These are phyloP conservation scores for Laticauda colubrina DNA, from an alignment of 2,113 vertebrate genomes.

Conservation along the genomic window DNA sequence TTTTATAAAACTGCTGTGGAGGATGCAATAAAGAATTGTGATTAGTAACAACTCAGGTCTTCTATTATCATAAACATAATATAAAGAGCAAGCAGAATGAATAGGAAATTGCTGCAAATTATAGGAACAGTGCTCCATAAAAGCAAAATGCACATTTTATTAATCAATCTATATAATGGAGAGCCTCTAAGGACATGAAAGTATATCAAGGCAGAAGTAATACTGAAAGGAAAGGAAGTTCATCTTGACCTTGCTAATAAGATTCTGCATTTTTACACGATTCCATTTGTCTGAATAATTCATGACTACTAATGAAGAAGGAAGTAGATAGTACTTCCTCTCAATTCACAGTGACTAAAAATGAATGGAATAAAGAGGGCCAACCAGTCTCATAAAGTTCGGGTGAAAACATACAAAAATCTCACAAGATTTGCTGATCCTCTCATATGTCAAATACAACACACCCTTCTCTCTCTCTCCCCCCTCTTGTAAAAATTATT, in stretches of 20 bases:
- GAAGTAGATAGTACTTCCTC: slow-evolving; percentile 1
- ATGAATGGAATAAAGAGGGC: not conserved
- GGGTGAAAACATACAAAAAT: not conserved
- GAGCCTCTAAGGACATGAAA: not conserved
- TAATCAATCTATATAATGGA: not conserved
- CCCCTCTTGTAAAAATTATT: not conserved
- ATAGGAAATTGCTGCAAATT: not conserved
- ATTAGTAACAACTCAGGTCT: not conserved
- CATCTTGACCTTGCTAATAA: not conserved
- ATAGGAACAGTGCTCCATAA: not conserved
- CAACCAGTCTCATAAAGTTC: not conserved
- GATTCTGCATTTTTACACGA: slow-evolving; percentile 1
- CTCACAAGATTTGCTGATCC: not conserved
- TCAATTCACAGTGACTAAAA: not conserved
- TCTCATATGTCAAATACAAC: not conserved
- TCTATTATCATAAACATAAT: not conserved
- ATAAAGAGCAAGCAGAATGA: slow-evolving; percentile 3
- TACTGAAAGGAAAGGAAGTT: not conserved
- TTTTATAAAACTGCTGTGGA: not conserved
- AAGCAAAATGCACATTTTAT: not conserved
- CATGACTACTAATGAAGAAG: slow-evolving; percentile 3
- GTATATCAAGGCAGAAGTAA: not conserved
- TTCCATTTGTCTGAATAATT: slow-evolving; percentile 14
- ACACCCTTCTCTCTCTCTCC: not conserved
- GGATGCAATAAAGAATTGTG: not conserved